Evolutionary conservation across 2,888 invertebrate species (phyloP), one percentile per base, ranked within the genome.

Genomic region (Lypha dubia): DNA sequence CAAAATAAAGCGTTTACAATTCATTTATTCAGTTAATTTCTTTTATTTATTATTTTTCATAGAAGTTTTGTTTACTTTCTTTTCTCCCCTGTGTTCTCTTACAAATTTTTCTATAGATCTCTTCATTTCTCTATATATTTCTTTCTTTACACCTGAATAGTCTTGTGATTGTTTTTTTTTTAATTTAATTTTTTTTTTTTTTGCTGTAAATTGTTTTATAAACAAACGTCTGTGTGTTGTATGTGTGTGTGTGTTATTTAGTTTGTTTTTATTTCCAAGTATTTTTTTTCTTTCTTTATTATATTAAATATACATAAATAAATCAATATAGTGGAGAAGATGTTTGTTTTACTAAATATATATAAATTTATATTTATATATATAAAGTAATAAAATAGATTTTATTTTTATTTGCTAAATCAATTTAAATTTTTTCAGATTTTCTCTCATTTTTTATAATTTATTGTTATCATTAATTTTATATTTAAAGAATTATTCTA

Each of bases 91-190:
- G 24, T 35, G 13, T 17, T 56, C 22, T 73, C 63, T 51, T 49
- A 3, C 51, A n/a, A n/a, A 15, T 28, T 63, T 46, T 17, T 41
- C 17, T 28, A 24, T 76, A 49, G 49, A 49, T 22, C 58, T 65
- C 56, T 67, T 56, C 28, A 32, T 41, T 8, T 63, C 41, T 63
- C 22, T n/a, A n/a, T 32, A 75, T 38, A 35, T 58, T 11, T 74
- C 5, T 53, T 73, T 74, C 38, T 79, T 76, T 85, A 77, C 85
- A 85, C 83, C 83, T 85, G 80, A 83, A 85, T 83, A 80, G 83
- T 83, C 80, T 83, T 80, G 84, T 84, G 82, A 77, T 82, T 82
- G 5, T 28, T 28, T 28, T 28, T 28, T 28, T 4, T 28, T 28
- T 84, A 84, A 28, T 28, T 28, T 28, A 4, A 4, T 28, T 4